These are phyloP conservation scores for Rugalucina vietnamica DNA, from an alignment of 2,888 invertebrate genomes.

Conservation along the genomic window DNA sequence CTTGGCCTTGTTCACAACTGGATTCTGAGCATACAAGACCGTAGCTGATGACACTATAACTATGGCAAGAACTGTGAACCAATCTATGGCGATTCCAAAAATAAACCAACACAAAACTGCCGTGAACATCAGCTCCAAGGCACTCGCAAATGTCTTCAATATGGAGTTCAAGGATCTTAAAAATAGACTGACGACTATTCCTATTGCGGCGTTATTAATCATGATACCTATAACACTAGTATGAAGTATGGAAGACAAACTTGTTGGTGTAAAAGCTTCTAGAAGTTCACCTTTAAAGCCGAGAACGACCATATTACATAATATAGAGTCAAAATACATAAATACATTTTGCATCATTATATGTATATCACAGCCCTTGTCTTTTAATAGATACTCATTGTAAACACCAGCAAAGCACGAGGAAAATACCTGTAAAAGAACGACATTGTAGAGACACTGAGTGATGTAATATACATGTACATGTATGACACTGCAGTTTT, in stretches of 20 bases:
- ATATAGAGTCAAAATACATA: slow-evolving; percentile 96
- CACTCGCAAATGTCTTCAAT: slow-evolving; percentile 97
- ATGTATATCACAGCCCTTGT: slow-evolving; percentile 92
- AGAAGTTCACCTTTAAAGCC: slow-evolving; percentile 88
- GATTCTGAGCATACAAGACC: slow-evolving; percentile 94
- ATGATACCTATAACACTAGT: slow-evolving; percentile 91
- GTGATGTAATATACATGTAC: too few relatives aligned
- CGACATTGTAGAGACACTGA: too few relatives aligned
- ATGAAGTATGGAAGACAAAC: slow-evolving; percentile 80
- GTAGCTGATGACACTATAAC: slow-evolving; percentile 92
- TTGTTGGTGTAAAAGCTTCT: slow-evolving; percentile 86
- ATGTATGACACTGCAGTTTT: too few relatives aligned
- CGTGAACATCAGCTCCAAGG: slow-evolving; percentile 94
- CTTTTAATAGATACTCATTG: slow-evolving; percentile 96
- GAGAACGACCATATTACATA: slow-evolving; percentile 93
- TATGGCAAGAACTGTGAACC: slow-evolving; percentile 93
- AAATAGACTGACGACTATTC: slow-evolving; percentile 97
- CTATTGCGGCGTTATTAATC: slow-evolving; percentile 94
- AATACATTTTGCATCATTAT: slow-evolving; percentile 97
- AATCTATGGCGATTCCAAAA: slow-evolving; percentile 93
- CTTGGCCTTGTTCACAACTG: slow-evolving; percentile 87
- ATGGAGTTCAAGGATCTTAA: slow-evolving; percentile 96
- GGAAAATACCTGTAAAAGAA: slow-evolving; percentile 90
- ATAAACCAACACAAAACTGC: slow-evolving; percentile 93
- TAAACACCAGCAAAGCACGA: slow-evolving; percentile 98